These are phyloP conservation scores for Zaprionus vittiger DNA, from an alignment of 1,140 invertebrate genomes.

Conservation along the genomic window DNA sequence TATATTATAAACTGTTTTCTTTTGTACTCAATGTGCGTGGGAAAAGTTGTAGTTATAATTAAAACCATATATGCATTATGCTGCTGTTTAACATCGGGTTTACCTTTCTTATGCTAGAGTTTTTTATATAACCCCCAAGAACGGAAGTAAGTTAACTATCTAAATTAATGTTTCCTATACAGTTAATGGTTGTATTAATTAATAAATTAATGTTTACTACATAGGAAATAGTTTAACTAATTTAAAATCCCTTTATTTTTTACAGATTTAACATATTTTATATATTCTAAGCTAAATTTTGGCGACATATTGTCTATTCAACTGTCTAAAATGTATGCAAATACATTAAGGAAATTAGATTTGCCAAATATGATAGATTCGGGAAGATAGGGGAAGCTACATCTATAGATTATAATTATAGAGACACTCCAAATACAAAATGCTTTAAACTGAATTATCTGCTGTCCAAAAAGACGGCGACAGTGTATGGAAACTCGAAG, in stretches of 20 bases:
- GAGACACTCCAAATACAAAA: slow-evolving; percentile 3
- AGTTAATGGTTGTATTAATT: neutral
- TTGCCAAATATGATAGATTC: slow-evolving; percentile 22
- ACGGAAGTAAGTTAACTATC: neutral
- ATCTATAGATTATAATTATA: slow-evolving; percentile 40
- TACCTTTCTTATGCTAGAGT: neutral
- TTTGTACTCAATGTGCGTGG: slow-evolving; percentile 31
- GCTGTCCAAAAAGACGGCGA: slow-evolving; percentile 16
- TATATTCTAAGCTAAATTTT: neutral
- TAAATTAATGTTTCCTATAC: neutral
- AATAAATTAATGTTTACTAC: neutral
- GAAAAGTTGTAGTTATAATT: neutral
- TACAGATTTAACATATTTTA: neutral
- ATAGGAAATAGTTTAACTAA: neutral
- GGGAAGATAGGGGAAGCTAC: slow-evolving; percentile 10
- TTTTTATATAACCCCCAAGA: neutral
- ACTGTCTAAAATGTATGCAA: neutral
- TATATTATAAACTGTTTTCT: neutral
- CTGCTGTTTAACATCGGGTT: neutral
- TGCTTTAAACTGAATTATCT: slow-evolving; percentile 27
- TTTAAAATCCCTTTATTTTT: neutral
- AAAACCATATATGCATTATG: neutral
- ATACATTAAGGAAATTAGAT: slow-evolving; percentile 30
- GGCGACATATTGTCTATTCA: neutral
- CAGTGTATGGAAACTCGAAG: slow-evolving; percentile 4